phyloP scores from a whole-genome alignment of 2,797 vertebrate genomes.

The Pangasius macronema region DNA sequence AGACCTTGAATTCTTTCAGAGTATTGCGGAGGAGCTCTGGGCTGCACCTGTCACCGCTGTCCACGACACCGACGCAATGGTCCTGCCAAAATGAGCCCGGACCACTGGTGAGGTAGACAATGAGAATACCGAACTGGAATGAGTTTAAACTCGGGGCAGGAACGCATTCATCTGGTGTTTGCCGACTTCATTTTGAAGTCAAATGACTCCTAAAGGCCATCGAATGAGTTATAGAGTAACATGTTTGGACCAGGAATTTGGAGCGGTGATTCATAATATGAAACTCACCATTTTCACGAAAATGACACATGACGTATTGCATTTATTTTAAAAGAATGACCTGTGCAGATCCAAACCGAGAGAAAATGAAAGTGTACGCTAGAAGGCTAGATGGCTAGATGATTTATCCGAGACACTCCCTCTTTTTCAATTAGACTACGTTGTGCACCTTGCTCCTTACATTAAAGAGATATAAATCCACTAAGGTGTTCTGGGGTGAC shows the following conservation, averaged over 20 bases:
- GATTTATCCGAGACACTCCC: too few relatives aligned
- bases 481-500: too few relatives aligned
- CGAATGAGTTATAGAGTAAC: constrained; percentile 44
- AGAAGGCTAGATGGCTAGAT: background rate
- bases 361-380: constrained; percentile 1
- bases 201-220: constrained; percentile 37
- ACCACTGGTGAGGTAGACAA: constrained; percentile 60
- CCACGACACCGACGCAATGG: constrained; percentile 66
- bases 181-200: constrained; percentile 31
- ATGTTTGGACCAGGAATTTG: constrained; percentile 37
- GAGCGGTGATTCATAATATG: constrained; percentile 7
- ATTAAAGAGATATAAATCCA: too few relatives aligned
- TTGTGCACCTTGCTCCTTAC: too few relatives aligned
- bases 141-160: constrained; percentile 26
- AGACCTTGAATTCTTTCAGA: constrained; percentile 67
- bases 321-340: constrained; percentile 17
- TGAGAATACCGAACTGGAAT: constrained; percentile 36
- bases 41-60: constrained; percentile 78
- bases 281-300: background rate
- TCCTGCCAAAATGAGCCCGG: constrained; percentile 57
- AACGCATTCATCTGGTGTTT: constrained; percentile 29
- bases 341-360: constrained; percentile 1
- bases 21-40: constrained; percentile 67
- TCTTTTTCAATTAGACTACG: too few relatives aligned
- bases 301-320: constrained; percentile 2